Evolutionary conservation across 2,797 vertebrate genomes (phyloP).

Genomic region (Thripadectes ignobilis): DNA sequence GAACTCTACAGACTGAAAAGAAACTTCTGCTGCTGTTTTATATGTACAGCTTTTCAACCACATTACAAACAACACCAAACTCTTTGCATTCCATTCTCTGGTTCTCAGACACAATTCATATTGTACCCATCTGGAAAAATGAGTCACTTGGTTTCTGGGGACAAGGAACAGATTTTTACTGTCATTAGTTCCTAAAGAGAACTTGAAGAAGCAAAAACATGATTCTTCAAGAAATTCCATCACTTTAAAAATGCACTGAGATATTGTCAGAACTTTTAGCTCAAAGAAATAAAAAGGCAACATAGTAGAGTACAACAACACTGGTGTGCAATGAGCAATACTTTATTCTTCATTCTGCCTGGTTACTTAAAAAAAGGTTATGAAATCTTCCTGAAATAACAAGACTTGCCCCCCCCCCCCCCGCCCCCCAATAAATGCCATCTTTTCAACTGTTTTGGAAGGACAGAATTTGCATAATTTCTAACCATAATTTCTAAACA

Average conservation of each 20-base stretch:
- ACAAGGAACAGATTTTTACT: conserved; percentile 64
- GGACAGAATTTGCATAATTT: not conserved
- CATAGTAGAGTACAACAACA: not conserved
- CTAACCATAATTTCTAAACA: not conserved
- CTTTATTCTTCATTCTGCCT: not conserved
- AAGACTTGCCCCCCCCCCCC: too few species aligned
- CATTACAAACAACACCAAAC: conserved; percentile 57
- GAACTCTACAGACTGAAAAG: conserved; percentile 14
- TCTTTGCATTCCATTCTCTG: conserved; percentile 48
- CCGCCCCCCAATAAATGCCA: not conserved
- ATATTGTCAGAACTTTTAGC: not conserved
- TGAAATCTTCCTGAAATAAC: not conserved
- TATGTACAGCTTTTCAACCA: conserved; percentile 39
- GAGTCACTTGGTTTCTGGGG: conserved; percentile 40
- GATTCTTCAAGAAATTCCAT: conserved; percentile 10
- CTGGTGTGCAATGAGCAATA: not conserved
- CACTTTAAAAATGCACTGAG: conserved; percentile 1
- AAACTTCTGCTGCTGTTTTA: conserved; percentile 25
- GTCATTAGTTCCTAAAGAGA: conserved; percentile 39
- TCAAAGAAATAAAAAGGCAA: conserved; percentile 13
- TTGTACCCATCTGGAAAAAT: conserved; percentile 73
- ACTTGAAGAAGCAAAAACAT: not conserved
- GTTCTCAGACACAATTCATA: conserved; percentile 67
- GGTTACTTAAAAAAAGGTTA: not conserved
- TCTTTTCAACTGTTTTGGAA: not conserved